These are phyloP conservation scores for Otocyon megalotis DNA, from an alignment of 2,113 vertebrate genomes.

Conservation along the genomic window DNA sequence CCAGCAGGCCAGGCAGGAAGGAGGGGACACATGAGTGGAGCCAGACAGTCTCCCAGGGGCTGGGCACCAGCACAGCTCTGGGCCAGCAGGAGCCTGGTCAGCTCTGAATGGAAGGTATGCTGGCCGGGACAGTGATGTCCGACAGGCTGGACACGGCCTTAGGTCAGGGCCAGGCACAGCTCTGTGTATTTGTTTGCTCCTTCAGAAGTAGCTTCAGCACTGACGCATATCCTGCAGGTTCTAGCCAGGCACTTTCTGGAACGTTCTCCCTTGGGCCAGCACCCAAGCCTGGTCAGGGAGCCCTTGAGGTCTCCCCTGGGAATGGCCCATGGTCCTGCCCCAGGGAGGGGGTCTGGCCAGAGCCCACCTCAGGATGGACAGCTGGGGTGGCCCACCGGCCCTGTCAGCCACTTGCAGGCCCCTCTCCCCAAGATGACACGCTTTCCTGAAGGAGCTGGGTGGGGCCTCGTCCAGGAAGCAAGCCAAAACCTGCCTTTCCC, in stretches of 20 bases:
- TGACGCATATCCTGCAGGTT: not conserved
- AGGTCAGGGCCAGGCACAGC: rapidly evolving
- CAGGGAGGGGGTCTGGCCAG: not conserved
- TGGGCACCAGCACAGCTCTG: too few relatives aligned
- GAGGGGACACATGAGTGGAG: not conserved
- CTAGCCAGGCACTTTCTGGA: not conserved
- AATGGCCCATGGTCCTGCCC: not conserved
- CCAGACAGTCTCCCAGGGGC: too few relatives aligned
- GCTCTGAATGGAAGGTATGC: not conserved
- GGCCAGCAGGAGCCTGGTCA: not conserved
- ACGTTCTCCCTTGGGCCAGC: too few relatives aligned
- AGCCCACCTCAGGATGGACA: not conserved
- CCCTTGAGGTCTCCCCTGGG: not conserved
- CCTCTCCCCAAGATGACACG: not conserved
- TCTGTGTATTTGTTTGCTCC: too few relatives aligned
- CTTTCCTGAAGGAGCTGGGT: not conserved
- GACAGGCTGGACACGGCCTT: not conserved
- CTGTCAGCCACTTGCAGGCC: not conserved
- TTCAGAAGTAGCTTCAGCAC: not conserved
- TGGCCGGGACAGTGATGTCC: not conserved
- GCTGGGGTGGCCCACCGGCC: not conserved
- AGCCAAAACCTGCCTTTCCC: not conserved
- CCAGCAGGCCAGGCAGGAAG: not conserved
- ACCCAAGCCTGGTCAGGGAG: not conserved
- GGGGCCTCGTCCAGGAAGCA: not conserved